These are phyloP conservation scores for Chymomyza procnemis DNA, from an alignment of 2,888 invertebrate genomes.

Conservation along the genomic window DNA sequence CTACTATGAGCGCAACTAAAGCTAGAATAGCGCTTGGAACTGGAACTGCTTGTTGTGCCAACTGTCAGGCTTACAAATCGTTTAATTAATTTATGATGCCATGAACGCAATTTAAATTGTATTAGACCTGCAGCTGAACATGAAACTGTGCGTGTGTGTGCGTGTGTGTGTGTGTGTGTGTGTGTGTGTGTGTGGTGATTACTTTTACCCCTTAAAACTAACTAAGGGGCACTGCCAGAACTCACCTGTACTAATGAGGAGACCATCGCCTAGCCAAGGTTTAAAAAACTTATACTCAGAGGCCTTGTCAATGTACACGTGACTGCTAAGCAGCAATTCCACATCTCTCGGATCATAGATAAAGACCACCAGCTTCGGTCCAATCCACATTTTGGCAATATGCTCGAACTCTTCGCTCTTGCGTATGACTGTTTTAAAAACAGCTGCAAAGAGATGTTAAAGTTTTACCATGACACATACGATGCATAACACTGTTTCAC, in stretches of 20 bases:
- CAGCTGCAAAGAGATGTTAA: constrained; percentile 80
- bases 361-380: constrained; percentile 87
- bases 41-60: constrained; percentile 60
- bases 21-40: constrained; percentile 5
- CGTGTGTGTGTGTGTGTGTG: too few relatives aligned
- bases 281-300: constrained; percentile 88
- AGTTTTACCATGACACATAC: neutral
- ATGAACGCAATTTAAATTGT: constrained; percentile 57
- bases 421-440: constrained; percentile 82
- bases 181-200: too few relatives aligned
- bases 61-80: constrained; percentile 61
- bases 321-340: constrained; percentile 87
- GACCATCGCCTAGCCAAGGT: constrained; percentile 90
- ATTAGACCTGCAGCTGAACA: constrained; percentile 29
- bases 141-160: constrained; percentile 8
- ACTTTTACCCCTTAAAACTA: too few relatives aligned
- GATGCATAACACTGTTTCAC: constrained; percentile 30
- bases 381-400: constrained; percentile 86
- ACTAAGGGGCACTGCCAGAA: too few relatives aligned
- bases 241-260: constrained; percentile 87
- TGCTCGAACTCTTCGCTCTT: constrained; percentile 80
- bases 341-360: constrained; percentile 87
- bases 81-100: constrained; percentile 68
- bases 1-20: neutral
- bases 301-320: constrained; percentile 89